Conservation (phyloP, 2,888 invertebrate species). For the Phyllotreta cruciferae region DNA sequence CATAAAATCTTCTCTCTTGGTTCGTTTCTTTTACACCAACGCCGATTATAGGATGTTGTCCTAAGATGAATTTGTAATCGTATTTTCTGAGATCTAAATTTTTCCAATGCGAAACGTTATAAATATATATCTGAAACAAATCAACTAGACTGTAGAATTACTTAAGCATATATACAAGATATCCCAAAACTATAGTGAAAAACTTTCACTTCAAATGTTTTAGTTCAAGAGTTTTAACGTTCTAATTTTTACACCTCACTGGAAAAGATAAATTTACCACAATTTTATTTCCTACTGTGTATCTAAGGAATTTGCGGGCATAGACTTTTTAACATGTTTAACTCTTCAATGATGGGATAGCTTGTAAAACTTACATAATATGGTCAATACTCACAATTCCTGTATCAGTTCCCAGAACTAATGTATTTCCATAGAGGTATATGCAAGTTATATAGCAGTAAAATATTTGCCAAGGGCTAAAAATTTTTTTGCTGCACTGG, state of each 20-base stretch:
- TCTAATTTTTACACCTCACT: too few species aligned
- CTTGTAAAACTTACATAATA: background rate
- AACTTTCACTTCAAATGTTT: too few species aligned
- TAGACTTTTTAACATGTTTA: background rate
- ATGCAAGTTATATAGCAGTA: conserved; percentile 56
- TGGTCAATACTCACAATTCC: conserved; percentile 52
- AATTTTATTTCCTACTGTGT: too few species aligned
- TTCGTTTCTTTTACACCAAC: conserved; percentile 54
- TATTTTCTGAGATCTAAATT: conserved; percentile 55
- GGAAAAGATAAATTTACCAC: too few species aligned
- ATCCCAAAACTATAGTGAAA: background rate
- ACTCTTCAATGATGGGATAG: background rate
- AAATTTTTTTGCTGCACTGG: conserved; percentile 55
- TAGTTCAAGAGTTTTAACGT: too few species aligned
- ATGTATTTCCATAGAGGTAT: conserved; percentile 57
- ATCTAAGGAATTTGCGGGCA: too few species aligned
- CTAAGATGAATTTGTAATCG: conserved; percentile 52
- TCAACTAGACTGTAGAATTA: background rate
- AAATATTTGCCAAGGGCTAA: conserved; percentile 56
- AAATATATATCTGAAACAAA: conserved; percentile 55
- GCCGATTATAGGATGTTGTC: conserved; percentile 56
- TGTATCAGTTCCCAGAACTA: conserved; percentile 55
- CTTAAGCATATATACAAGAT: background rate
- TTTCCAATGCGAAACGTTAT: conserved; percentile 57
- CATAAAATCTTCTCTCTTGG: conserved; percentile 53